Percentiles rank a stretch among this genome's conserved stretches.
phyloP scores from a whole-genome alignment of 1,140 invertebrate genomes.

The Vanessa tameamea region DNA sequence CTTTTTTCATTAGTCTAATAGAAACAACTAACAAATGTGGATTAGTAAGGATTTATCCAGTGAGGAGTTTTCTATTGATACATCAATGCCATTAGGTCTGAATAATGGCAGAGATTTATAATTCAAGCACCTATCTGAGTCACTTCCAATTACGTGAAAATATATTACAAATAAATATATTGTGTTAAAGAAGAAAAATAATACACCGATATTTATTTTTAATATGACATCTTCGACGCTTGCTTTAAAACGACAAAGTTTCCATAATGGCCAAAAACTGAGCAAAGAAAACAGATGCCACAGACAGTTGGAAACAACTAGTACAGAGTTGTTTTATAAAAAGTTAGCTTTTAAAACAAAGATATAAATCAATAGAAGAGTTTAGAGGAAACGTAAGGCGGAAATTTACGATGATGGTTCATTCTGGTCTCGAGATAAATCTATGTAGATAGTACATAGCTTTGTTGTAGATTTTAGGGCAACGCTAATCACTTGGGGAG shows the following conservation, averaged over 20 bases:
- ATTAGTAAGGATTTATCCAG: conserved; percentile 69
- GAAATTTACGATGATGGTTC: conserved; percentile 68
- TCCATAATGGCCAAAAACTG: conserved; percentile 65
- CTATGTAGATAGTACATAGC: conserved; percentile 44
- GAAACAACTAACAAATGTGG: conserved; percentile 63
- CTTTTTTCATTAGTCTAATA: conserved; percentile 57
- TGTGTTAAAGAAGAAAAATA: neutral
- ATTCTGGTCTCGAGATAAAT: conserved; percentile 58
- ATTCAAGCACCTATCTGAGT: conserved; percentile 52
- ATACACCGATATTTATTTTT: conserved; percentile 10
- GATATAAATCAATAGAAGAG: conserved; percentile 75
- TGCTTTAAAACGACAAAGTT: conserved; percentile 72
- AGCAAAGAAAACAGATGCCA: conserved; percentile 72
- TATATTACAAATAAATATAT: conserved; percentile 18
- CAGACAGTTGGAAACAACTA: conserved; percentile 76
- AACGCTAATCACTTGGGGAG: conserved; percentile 51
- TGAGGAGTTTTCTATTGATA: conserved; percentile 44
- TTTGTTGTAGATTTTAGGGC: conserved; percentile 57
- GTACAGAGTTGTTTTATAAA: conserved; percentile 66
- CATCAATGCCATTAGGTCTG: conserved; percentile 42
- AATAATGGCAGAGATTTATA: conserved; percentile 40
- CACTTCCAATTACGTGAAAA: conserved; percentile 43
- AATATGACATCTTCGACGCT: conserved; percentile 18
- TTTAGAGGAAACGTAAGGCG: conserved; percentile 65
- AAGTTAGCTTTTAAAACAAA: conserved; percentile 73